Evolutionary conservation across 2,888 invertebrate species (phyloP).

Genomic region (Thymelicus acteon): DNA sequence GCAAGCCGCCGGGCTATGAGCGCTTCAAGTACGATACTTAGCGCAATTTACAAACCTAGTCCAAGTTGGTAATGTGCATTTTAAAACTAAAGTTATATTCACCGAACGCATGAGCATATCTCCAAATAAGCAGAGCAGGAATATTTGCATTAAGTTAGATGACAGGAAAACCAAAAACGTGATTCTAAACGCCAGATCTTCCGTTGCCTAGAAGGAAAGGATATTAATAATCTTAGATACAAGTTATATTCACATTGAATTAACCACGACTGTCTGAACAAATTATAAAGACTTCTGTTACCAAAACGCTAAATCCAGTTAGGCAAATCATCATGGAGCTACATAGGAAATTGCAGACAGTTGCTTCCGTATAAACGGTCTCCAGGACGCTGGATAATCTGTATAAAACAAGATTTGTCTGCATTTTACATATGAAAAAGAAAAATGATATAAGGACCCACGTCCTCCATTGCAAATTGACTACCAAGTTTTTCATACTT

Average conservation of each 20-base stretch:
- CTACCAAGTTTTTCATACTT: too few relatives aligned
- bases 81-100: slow-evolving; percentile 38
- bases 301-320: slow-evolving; percentile 65
- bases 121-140: slow-evolving; percentile 65
- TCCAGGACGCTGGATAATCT: slow-evolving; percentile 58
- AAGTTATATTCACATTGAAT: too few relatives aligned
- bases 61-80: too few relatives aligned
- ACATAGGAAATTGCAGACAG: slow-evolving; percentile 59
- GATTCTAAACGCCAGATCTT: slow-evolving; percentile 50
- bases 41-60: too few relatives aligned
- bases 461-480: too few relatives aligned
- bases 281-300: too few relatives aligned
- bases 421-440: too few relatives aligned
- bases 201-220: slow-evolving; percentile 55
- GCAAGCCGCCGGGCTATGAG: too few relatives aligned
- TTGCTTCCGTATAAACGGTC: slow-evolving; percentile 56
- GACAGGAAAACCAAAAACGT: slow-evolving; percentile 59
- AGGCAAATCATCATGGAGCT: slow-evolving; percentile 66
- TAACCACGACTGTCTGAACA: too few relatives aligned
- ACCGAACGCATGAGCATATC: slow-evolving; percentile 65
- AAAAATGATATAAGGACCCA: too few relatives aligned
- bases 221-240: too few relatives aligned
- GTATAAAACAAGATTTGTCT: slow-evolving; percentile 30
- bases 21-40: too few relatives aligned
- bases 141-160: slow-evolving; percentile 61